Evolutionary conservation across 2,113 vertebrate genomes (phyloP).

Genomic region (Himantopus leucocephalus): DNA sequence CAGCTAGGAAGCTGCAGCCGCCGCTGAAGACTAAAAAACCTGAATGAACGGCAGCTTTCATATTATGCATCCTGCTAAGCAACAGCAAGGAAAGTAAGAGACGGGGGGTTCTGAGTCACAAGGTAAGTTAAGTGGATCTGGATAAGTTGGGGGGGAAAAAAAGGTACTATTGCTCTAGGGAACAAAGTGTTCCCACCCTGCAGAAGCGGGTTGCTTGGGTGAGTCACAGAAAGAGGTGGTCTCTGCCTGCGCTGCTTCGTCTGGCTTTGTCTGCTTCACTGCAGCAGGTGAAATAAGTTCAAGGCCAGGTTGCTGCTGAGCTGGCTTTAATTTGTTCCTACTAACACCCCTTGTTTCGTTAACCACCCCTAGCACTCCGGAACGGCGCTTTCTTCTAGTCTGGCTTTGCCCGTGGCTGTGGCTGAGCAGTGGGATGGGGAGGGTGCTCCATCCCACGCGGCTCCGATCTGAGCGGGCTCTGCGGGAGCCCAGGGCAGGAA

Average conservation of each 20-base stretch:
- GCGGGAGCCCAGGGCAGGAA: neutral
- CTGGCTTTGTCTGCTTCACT: neutral
- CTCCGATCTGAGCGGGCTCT: rapidly evolving
- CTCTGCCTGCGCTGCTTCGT: rapidly evolving
- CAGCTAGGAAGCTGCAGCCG: neutral
- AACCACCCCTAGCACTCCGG: neutral
- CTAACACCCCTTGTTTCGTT: rapidly evolving
- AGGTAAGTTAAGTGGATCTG: neutral
- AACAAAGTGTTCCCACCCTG: neutral
- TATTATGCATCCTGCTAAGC: neutral
- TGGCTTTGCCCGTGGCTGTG: neutral
- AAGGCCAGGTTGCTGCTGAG: neutral
- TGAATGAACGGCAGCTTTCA: constrained; percentile 1
- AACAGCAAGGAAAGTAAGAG: neutral
- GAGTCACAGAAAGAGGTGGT: neutral
- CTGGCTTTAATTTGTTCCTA: neutral
- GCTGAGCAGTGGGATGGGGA: neutral
- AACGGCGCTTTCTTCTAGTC: rapidly evolving
- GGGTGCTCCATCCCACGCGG: neutral
- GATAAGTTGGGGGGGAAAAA: neutral
- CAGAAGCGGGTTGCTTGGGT: neutral
- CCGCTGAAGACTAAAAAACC: neutral
- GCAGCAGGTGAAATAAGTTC: neutral
- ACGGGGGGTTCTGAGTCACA: neutral
- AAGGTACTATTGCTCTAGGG: neutral